phyloP scores from a whole-genome alignment of 1,140 invertebrate species.

The Pinna nobilis region DNA sequence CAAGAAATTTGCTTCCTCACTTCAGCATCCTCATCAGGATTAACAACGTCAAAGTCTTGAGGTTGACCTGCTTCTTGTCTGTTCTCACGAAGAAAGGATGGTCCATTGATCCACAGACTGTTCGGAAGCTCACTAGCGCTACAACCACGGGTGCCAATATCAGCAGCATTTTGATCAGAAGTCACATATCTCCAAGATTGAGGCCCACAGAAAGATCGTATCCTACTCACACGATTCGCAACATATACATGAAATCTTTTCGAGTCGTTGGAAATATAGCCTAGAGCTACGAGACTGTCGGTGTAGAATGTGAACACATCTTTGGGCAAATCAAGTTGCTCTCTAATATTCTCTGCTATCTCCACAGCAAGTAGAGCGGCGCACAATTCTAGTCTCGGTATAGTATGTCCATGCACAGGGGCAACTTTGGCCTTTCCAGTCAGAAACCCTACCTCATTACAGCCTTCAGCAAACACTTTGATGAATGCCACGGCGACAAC shows the following conservation, averaged over 20 bases:
- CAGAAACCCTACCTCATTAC: conserved; percentile 16
- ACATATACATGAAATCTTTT: conserved; percentile 40
- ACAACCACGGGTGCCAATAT: conserved; percentile 27
- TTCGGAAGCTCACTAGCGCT: neutral
- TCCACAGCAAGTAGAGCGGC: conserved; percentile 35
- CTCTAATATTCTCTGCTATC: conserved; percentile 11
- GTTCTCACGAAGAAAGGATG: neutral
- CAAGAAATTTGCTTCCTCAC: neutral
- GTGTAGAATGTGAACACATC: conserved; percentile 15
- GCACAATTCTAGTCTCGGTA: conserved; percentile 39
- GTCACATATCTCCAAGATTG: conserved; percentile 6
- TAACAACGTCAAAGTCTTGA: conserved; percentile 15
- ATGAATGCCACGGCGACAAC: conserved; percentile 33
- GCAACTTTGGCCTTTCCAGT: conserved; percentile 39
- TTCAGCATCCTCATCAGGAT: conserved; percentile 18
- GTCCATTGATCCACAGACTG: conserved; percentile 25
- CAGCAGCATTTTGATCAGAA: conserved; percentile 27
- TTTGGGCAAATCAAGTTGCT: conserved; percentile 1
- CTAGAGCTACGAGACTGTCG: conserved; percentile 24
- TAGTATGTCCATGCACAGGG: conserved; percentile 34
- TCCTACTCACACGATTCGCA: conserved; percentile 30
- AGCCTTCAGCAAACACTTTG: conserved; percentile 13
- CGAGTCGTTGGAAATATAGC: conserved; percentile 27
- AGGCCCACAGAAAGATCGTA: conserved; percentile 16
- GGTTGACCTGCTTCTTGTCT: neutral